Base-by-base conservation (phyloP, 2,113 vertebrate species). In the pig (Sus scrofa) region DNA sequence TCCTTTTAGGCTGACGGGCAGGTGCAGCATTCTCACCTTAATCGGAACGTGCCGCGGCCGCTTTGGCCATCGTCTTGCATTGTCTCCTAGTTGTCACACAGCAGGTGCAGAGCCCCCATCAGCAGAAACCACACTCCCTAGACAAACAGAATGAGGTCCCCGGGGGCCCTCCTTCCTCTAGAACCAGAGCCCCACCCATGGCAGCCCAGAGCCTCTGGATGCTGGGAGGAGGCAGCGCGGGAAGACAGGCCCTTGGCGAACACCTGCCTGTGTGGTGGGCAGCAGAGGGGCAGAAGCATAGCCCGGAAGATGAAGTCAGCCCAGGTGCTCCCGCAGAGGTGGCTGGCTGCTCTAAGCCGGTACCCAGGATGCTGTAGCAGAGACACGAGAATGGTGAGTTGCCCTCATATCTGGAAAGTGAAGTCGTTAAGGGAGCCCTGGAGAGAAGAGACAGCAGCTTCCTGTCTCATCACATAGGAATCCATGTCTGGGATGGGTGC, bases 51-150 rank as follows among this genome's bases (percentile, higher is more conserved):
- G 6, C 32, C 11, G 81, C 85, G 30, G 18, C 27, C 52, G 4
- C n/a, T 67, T 20, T 7, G 20, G 24, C 52, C 13, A 14, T 74
- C 50, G 0, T 26, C 39, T 52, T 12, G 44, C 52, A 12, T 70
- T 1, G 50, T n/a, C 60, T 78, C 50, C 39, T 4, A 26, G 20
- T 44, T 1, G 1, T 8, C 37, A 0, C 22, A 0, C 0, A 1
- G 63, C 44, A 7, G 37, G 58, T 13, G 1, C 32, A 13, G 18
- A 18, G 86, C 30, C 18, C 18, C 54, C 4, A 0, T 6, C n/a
- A 19, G 56, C 13, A 0, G 62, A 77, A 77, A 37, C 62, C 20
- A 26, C 37, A 15, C 30, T 82, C 32, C 1, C 24, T 68, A 19
- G 81, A 85, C 94, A 52, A 19, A 74, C 13, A 60, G 34, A 83